These are phyloP conservation scores for Cephus runcator DNA, from an alignment of 2,888 invertebrate genomes.

Conservation along the genomic window DNA sequence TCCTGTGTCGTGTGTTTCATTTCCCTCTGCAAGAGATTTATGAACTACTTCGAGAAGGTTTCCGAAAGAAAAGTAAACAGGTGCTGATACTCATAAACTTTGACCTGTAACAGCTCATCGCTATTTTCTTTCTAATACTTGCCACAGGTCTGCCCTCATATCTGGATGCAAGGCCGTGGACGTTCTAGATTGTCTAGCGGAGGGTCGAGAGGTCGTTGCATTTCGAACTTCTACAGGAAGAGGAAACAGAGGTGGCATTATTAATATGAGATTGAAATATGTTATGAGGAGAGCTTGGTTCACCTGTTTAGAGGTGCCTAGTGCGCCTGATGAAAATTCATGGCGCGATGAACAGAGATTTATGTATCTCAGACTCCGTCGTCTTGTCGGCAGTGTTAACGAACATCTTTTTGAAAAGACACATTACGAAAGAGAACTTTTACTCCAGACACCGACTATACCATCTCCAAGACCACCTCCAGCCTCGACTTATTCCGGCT, in stretches of 20 bases:
- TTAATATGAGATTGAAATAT: conserved; percentile 56
- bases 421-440: conserved; percentile 48
- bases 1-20: conserved; percentile 35
- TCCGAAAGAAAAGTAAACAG: conserved; percentile 58
- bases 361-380: conserved; percentile 59
- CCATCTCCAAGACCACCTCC: conserved; percentile 40
- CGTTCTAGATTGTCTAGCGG: conserved; percentile 55
- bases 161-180: conserved; percentile 61
- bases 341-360: conserved; percentile 60
- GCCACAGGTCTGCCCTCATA: conserved; percentile 47
- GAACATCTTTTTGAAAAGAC: conserved; percentile 49
- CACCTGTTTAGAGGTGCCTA: conserved; percentile 50
- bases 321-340: conserved; percentile 43
- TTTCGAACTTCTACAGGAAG: conserved; percentile 44
- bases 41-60: conserved; percentile 60
- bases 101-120: neutral
- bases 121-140: neutral
- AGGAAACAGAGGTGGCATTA: conserved; percentile 26
- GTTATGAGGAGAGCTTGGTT: conserved; percentile 59
- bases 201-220: conserved; percentile 51
- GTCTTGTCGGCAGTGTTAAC: conserved; percentile 56
- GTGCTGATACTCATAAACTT: conserved; percentile 27
- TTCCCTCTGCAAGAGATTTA: conserved; percentile 53
- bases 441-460: conserved; percentile 29
- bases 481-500: conserved; percentile 57